phyloP scores from a whole-genome alignment of 2,797 vertebrate genomes.

The Coranthus polyacanthus region DNA sequence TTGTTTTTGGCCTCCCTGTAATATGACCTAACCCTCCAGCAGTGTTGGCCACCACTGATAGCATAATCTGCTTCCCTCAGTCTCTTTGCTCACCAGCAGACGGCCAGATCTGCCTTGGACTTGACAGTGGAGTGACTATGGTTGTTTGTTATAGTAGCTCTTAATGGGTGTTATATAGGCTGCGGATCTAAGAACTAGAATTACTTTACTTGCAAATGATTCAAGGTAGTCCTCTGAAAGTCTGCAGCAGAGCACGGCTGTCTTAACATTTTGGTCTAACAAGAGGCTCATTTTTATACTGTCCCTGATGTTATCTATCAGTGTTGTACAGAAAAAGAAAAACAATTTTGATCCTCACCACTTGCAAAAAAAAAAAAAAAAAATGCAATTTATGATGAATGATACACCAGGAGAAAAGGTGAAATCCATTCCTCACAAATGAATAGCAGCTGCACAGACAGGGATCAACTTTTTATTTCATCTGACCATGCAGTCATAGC shows the following conservation, averaged over 20 bases:
- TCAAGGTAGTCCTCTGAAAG: too few relatives aligned
- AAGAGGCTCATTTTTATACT: not conserved
- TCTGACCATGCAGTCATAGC: not conserved
- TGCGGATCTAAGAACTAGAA: not conserved
- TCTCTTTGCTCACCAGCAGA: conserved; percentile 59
- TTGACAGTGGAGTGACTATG: conserved; percentile 39
- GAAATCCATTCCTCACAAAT: conserved; percentile 5
- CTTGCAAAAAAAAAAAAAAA: too few relatives aligned
- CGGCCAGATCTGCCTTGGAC: conserved; percentile 50
- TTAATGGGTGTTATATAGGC: not conserved
- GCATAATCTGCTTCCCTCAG: conserved; percentile 67
- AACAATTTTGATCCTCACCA: not conserved
- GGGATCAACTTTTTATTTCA: not conserved
- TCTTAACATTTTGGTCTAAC: not conserved
- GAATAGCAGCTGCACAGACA: conserved; percentile 17
- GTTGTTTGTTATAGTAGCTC: conserved; percentile 2
- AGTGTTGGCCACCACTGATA: conserved; percentile 63
- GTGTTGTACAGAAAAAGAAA: too few relatives aligned
- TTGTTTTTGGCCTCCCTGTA: conserved; percentile 55
- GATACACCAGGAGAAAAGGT: conserved; percentile 7
- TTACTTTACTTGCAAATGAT: not conserved
- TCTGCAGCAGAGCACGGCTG: not conserved
- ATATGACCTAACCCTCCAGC: conserved; percentile 61
- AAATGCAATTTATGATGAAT: not conserved
- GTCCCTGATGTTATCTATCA: too few relatives aligned